Conservation (phyloP, 2,113 vertebrate species). For the Anseranas semipalmata region DNA sequence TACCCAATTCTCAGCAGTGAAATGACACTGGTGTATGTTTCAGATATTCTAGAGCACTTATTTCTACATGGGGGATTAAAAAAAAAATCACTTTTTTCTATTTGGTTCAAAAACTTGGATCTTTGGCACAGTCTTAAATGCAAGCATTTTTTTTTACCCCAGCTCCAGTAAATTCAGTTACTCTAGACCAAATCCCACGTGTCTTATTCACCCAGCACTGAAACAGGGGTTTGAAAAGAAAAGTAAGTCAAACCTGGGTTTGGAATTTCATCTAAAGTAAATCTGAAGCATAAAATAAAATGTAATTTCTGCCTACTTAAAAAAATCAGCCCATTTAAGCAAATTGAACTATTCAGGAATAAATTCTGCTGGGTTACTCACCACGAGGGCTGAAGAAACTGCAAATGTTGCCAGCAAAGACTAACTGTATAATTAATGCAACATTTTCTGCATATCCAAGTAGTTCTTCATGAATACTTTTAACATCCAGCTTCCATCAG, state of each 20-base stretch:
- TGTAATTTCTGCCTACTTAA: slow-evolving; percentile 34
- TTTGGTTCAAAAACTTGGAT: not conserved
- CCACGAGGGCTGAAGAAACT: not conserved
- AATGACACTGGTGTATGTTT: slow-evolving; percentile 35
- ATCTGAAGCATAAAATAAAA: slow-evolving; percentile 6
- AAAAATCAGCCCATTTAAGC: slow-evolving; percentile 22
- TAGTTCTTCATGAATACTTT: not conserved
- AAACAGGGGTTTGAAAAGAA: not conserved
- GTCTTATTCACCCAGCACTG: not conserved
- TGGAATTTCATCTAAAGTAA: not conserved
- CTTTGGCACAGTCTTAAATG: not conserved
- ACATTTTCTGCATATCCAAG: not conserved
- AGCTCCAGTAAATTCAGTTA: not conserved
- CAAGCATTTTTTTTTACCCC: not conserved
- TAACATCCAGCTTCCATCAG: slow-evolving; percentile 19
- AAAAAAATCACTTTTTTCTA: not conserved
- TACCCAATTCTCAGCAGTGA: slow-evolving; percentile 43
- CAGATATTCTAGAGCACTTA: slow-evolving; percentile 39
- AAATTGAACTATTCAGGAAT: slow-evolving; percentile 20
- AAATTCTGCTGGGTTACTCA: slow-evolving; percentile 29
- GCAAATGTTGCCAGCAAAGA: slow-evolving; percentile 8
- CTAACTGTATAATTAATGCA: not conserved
- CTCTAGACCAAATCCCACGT: not conserved
- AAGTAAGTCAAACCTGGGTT: slow-evolving; percentile 1
- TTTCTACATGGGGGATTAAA: not conserved